Evolutionary conservation across 2,888 invertebrate species (phyloP).

Genomic region (Malacosoma neustria): DNA sequence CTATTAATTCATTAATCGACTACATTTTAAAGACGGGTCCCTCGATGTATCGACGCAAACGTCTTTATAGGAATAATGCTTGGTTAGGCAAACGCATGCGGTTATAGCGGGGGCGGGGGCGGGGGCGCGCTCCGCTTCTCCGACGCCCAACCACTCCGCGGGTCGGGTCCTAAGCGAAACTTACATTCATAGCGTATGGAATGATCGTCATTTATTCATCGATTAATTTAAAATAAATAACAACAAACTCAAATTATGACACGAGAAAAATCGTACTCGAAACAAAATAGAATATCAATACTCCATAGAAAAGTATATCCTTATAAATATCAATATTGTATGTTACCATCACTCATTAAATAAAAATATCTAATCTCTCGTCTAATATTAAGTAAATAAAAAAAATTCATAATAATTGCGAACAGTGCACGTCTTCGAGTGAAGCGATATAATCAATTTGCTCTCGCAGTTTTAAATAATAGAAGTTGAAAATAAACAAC

Average conservation of each 20-base stretch:
- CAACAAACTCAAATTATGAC: slow-evolving; percentile 67
- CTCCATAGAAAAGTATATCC: slow-evolving; percentile 59
- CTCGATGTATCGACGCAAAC: slow-evolving; percentile 39
- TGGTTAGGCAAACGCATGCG: slow-evolving; percentile 16
- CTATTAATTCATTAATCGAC: slow-evolving; percentile 67
- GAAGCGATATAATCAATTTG: not conserved
- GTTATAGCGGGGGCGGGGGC: slow-evolving; percentile 9
- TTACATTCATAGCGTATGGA: slow-evolving; percentile 26
- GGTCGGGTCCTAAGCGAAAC: slow-evolving; percentile 12
- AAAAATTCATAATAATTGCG: slow-evolving; percentile 58
- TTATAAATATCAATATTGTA: slow-evolving; percentile 66
- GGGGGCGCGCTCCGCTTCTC: slow-evolving; percentile 5
- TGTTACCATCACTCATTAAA: slow-evolving; percentile 69
- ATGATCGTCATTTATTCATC: slow-evolving; percentile 47
- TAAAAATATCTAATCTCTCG: slow-evolving; percentile 71
- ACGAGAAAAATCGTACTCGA: slow-evolving; percentile 60
- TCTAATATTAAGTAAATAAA: slow-evolving; percentile 64
- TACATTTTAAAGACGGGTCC: slow-evolving; percentile 61
- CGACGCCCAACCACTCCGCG: not conserved
- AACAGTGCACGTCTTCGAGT: slow-evolving; percentile 33
- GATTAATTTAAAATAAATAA: slow-evolving; percentile 67
- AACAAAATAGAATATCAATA: slow-evolving; percentile 64
- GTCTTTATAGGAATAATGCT: slow-evolving; percentile 20
- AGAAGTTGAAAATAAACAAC: slow-evolving; percentile 7
- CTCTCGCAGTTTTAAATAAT: not conserved